Evolutionary conservation across 2,888 invertebrate genomes (phyloP).

Genomic region (Panopea generosa): DNA sequence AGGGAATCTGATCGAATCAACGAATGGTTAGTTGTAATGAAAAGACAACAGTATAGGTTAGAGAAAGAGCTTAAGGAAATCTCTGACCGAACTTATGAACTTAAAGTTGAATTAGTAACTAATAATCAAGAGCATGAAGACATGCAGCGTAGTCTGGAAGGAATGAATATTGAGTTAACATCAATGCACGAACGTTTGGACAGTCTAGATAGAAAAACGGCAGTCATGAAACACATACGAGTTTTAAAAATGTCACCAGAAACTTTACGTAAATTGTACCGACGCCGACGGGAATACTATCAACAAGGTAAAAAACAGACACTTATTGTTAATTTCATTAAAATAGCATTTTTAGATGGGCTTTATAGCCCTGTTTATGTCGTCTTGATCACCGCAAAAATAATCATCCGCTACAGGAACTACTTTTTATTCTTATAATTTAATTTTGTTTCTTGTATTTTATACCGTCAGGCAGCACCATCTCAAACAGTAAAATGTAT

Average conservation of each 20-base stretch:
- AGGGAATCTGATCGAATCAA: constrained; percentile 65
- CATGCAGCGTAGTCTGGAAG: constrained; percentile 60
- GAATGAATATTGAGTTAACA: constrained; percentile 68
- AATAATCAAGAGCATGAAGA: constrained; percentile 69
- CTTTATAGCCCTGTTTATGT: too few relatives aligned
- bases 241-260: constrained; percentile 76
- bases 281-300: constrained; percentile 60
- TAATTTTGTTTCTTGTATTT: too few relatives aligned
- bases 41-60: constrained; percentile 61
- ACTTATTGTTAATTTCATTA: too few relatives aligned
- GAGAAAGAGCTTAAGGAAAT: constrained; percentile 68
- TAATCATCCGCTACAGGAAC: too few relatives aligned
- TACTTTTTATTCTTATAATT: too few relatives aligned
- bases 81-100: constrained; percentile 72
- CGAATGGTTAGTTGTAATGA: constrained; percentile 65
- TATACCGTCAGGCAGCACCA: too few relatives aligned
- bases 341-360: too few relatives aligned
- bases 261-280: constrained; percentile 72
- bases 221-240: constrained; percentile 74
- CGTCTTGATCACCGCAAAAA: too few relatives aligned
- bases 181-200: constrained; percentile 69
- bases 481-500: too few relatives aligned
- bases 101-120: constrained; percentile 74
- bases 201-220: constrained; percentile 67
- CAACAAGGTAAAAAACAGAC: constrained; percentile 58